Percentiles rank a stretch among this genome's conserved stretches.
These are phyloP conservation scores for Tuberolachnus salignus DNA, from an alignment of 2,888 invertebrate species.

Conservation along the genomic window DNA sequence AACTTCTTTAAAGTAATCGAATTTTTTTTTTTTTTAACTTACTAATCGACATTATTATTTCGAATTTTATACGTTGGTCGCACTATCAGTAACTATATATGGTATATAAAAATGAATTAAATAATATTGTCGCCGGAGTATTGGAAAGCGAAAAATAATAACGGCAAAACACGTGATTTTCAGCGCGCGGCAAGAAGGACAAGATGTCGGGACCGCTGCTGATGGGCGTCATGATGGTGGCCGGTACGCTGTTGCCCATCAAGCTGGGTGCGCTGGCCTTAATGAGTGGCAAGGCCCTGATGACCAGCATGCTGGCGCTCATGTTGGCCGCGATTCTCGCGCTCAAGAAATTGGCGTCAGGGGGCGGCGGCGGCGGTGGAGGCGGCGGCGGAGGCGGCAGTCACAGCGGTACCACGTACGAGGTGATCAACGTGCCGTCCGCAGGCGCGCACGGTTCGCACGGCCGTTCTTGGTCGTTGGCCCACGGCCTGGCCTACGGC, in stretches of 20 bases:
- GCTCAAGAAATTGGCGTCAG: conserved; percentile 55
- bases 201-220: conserved; percentile 55
- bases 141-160: too few species aligned
- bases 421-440: conserved; percentile 58
- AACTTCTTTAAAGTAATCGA: too few species aligned
- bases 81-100: too few species aligned
- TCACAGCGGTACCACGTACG: conserved; percentile 55
- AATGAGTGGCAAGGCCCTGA: conserved; percentile 58
- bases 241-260: conserved; percentile 58
- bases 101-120: too few species aligned
- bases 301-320: conserved; percentile 57
- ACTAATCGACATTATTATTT: too few species aligned
- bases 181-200: conserved; percentile 47
- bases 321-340: conserved; percentile 57
- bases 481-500: conserved; percentile 36
- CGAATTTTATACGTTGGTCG: too few species aligned
- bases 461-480: conserved; percentile 30
- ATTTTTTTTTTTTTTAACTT: too few species aligned
- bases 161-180: too few species aligned
- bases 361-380: conserved; percentile 26
- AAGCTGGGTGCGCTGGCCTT: conserved; percentile 57
- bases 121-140: too few species aligned
- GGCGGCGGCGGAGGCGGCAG: conserved; percentile 25
- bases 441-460: conserved; percentile 51
- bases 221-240: conserved; percentile 56